phyloP scores from a whole-genome alignment of 2,797 vertebrate genomes.

The Enteromius anoplus region DNA sequence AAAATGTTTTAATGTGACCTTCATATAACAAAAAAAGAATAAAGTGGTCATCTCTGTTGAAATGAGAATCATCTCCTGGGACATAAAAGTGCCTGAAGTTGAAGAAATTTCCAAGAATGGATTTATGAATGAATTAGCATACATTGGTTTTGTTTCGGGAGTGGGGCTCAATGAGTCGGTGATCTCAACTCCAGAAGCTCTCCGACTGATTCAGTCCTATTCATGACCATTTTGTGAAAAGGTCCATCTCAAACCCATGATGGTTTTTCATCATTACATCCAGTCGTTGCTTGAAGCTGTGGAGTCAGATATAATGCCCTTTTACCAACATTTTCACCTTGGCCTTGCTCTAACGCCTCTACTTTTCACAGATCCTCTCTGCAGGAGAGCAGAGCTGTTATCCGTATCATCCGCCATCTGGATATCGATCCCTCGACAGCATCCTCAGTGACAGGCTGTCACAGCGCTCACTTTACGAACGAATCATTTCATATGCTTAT shows the following conservation, averaged over 20 bases:
- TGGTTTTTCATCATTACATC: not conserved
- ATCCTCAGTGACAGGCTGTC: slow-evolving; percentile 65
- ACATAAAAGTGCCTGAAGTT: not conserved
- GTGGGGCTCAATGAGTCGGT: not conserved
- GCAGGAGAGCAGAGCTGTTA: slow-evolving; percentile 61
- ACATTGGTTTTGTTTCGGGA: not conserved
- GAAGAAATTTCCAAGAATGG: slow-evolving; percentile 5
- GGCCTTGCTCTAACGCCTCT: slow-evolving; percentile 45
- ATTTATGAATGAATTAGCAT: slow-evolving; percentile 29
- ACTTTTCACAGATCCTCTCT: slow-evolving; percentile 41
- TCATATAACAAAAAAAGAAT: not conserved
- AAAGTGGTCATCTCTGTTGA: not conserved
- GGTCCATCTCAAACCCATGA: not conserved
- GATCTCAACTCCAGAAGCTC: not conserved
- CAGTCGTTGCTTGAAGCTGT: not conserved
- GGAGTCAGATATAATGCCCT: slow-evolving; percentile 4
- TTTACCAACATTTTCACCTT: slow-evolving; percentile 41
- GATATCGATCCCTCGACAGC: slow-evolving; percentile 70
- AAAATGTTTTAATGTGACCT: not conserved
- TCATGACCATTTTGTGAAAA: not conserved
- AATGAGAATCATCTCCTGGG: slow-evolving; percentile 3
- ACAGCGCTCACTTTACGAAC: slow-evolving; percentile 30
- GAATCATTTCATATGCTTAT: slow-evolving; percentile 31
- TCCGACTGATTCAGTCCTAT: not conserved
- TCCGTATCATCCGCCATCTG: slow-evolving; percentile 64